phyloP scores from a whole-genome alignment of 2,888 invertebrate species.

The Cosmopolites sordidus region DNA sequence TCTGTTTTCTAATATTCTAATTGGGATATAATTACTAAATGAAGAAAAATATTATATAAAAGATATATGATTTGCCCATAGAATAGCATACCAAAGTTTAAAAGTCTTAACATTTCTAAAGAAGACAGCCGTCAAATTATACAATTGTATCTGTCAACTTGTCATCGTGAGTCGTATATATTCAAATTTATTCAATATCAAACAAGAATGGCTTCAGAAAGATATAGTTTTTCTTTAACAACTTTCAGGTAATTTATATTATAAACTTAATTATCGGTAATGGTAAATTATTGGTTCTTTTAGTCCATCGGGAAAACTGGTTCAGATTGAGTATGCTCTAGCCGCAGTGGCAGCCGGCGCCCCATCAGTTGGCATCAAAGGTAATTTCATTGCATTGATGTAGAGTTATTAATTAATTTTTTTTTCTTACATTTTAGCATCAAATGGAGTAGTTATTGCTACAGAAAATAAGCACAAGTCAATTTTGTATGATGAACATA shows the following conservation, averaged over 20 bases:
- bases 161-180: constrained; percentile 16
- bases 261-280: constrained; percentile 3
- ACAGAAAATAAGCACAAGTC: constrained; percentile 99
- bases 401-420: neutral
- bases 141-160: neutral
- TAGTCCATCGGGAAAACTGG: constrained; percentile 98
- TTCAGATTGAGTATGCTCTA: constrained; percentile 99
- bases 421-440: no score
- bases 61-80: no score
- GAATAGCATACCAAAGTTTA: no score
- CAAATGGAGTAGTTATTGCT: constrained; percentile 96
- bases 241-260: constrained; percentile 63
- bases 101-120: no score
- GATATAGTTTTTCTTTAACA: constrained; percentile 95
- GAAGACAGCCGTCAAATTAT: no score
- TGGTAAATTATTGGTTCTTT: constrained; percentile 12
- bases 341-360: constrained; percentile 98
- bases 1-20: no score
- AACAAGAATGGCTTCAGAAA: constrained; percentile 83
- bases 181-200: constrained; percentile 10
- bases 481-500: constrained; percentile 92
- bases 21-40: no score
- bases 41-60: no score
- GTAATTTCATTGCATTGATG: constrained; percentile 50
- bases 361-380: constrained; percentile 97